A percentile compares a stretch with the other conserved stretches of the same genome.
Conservation (phyloP, 2,888 invertebrate species). For the Gymnosoma rotundatum region DNA sequence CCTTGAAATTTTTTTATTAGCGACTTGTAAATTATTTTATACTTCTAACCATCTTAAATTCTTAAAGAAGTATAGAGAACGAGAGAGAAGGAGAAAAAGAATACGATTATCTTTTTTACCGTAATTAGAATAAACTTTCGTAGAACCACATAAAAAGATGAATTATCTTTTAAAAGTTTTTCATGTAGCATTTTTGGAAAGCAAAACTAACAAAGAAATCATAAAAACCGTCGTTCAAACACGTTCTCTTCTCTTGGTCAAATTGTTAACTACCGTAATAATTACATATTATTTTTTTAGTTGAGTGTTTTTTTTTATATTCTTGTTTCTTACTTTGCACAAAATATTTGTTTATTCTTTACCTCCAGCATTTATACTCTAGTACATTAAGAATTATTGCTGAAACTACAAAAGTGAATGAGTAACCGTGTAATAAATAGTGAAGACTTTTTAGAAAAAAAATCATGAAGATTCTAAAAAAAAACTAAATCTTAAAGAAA, state of each 20-base stretch:
- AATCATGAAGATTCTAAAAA: too few species aligned
- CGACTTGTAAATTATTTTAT: slow-evolving; percentile 26
- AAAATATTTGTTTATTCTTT: slow-evolving; percentile 33
- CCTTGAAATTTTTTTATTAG: slow-evolving; percentile 28
- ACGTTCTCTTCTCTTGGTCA: slow-evolving; percentile 15
- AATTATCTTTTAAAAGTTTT: slow-evolving; percentile 46
- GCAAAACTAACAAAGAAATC: slow-evolving; percentile 3
- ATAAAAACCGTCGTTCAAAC: slow-evolving; percentile 44
- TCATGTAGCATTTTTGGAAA: slow-evolving; percentile 29
- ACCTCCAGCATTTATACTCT: slow-evolving; percentile 55
- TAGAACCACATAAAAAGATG: slow-evolving; percentile 41
- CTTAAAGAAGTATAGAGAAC: not conserved
- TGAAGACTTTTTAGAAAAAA: slow-evolving; percentile 13
- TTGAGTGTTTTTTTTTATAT: not conserved
- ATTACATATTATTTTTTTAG: slow-evolving; percentile 22
- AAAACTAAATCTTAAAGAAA: too few species aligned
- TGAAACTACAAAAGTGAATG: slow-evolving; percentile 21
- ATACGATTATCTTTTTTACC: slow-evolving; percentile 21
- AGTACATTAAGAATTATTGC: slow-evolving; percentile 61
- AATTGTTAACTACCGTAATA: slow-evolving; percentile 49
- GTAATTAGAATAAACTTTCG: slow-evolving; percentile 56
- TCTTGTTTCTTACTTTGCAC: slow-evolving; percentile 18
- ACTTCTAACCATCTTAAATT: not conserved
- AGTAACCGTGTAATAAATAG: too few species aligned
- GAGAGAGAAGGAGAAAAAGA: not conserved